Base-by-base conservation (phyloP, 1,140 invertebrate genomes). In the Neelides sp. region DNA sequence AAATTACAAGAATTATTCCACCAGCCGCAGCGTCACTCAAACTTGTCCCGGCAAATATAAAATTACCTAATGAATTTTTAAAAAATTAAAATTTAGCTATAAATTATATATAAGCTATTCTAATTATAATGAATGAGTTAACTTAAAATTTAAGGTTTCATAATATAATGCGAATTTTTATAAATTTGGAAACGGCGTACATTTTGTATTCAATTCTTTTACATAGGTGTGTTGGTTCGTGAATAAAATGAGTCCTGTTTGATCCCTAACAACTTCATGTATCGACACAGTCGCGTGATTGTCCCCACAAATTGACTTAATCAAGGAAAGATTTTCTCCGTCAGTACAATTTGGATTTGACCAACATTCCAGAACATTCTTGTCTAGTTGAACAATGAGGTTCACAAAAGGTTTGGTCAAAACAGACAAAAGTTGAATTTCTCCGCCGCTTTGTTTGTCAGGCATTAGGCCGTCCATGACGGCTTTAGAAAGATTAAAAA, bases 341-440 rank as follows among this genome's bases (percentile, higher is more conserved):
- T 49, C 41, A 3, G 64, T 59, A 35, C 64, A 58, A 28, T 51
- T 58, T 4, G 53, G 42, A 28, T 8, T 40, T 10, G 62, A 57
- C 65, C 65, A 66, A 24, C 56, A 61, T 8, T 57, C 55, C 34
- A 73, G 57, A 0, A 71, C 67, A 12, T 66, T 64, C 49, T 71
- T 68, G 56, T 74, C 68, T 35, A 73, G 34, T 27, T 58, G 59
- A 23, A 75, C 65, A 46, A 75, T 66, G 13, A 68, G 59, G 13
- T 66, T 62, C 13, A 70, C 73, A 41, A 75, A 65, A 1, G 73
- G 73, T 50, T 71, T 67, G 0, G 73, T 75, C 3, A 75, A 50
- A 23, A 64, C 62, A 44, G 69, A 70, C 17, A 75, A 54, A 15
- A 73, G 58, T 45, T 74, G 63, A 68, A 61, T 43, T 58, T 64